Conservation (phyloP, 2,113 vertebrate species). For the Protobothrops flavoviridis region DNA sequence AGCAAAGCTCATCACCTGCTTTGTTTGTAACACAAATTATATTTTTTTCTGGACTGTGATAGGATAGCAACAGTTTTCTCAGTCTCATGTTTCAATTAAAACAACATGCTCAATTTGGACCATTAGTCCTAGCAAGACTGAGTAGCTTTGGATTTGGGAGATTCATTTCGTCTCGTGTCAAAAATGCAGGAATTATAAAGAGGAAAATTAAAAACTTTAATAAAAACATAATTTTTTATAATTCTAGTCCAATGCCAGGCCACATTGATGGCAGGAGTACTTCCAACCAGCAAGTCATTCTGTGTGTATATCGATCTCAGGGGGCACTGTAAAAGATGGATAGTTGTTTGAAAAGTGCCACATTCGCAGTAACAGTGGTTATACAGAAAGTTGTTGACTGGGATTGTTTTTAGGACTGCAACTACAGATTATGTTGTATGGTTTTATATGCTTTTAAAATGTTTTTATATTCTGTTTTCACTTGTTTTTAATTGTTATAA, state of each 20-base stretch:
- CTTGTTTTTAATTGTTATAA: neutral
- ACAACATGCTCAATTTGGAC: neutral
- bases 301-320: no score
- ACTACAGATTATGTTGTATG: neutral
- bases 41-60: neutral
- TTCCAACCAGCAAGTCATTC: no score
- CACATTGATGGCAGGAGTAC: no score
- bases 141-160: neutral
- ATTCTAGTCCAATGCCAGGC: no score
- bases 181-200: no score
- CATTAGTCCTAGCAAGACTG: neutral
- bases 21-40: neutral
- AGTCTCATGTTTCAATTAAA: neutral
- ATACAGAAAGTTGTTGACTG: neutral
- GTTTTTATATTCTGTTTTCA: neutral
- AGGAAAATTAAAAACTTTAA: no score
- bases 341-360: no score
- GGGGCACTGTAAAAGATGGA: no score
- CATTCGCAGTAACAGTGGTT: neutral
- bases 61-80: neutral
- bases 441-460: neutral
- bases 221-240: no score
- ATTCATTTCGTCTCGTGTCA: neutral
- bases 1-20: neutral
- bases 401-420: neutral